Evolutionary conservation across 2,113 vertebrate species (phyloP), one percentile per base, ranked within the genome.

Genomic region (Ciconia boyciana): DNA sequence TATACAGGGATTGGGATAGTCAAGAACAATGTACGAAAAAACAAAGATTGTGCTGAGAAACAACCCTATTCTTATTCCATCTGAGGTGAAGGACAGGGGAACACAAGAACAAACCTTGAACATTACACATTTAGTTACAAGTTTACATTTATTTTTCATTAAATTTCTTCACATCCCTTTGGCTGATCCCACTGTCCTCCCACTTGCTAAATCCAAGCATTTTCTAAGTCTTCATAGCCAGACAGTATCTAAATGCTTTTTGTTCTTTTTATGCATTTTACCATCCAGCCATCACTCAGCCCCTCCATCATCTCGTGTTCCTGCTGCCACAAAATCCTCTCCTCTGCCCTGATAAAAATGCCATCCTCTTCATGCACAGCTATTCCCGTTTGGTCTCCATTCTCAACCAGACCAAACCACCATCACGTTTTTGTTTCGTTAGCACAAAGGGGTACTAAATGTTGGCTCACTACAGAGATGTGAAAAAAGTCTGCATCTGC

Each of bases 341-440:
- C 43, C 36, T 48, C 44, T 75, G 12, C 19, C 54, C 54, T 74
- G 36, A 69, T 39, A 36, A 71, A 78, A 82, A 81, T 31, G 15
- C 39, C 43, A 44, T 25, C 26, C 6, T 76, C 31, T 21, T 52
- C 60, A 14, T 7, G 5, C 22, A 28, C 16, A 72, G 5, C 13
- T 79, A 19, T 43, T 61, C 14, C 48, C 6, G 9, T 60, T 76
- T 52, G 70, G 25, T 44, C n/a, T 75, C 48, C 17, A 8, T 48
- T 85, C 44, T 61, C 36, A 49, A 60, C 9, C 39, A 85, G 36
- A 76, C 6, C 8, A 82, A 68, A 32, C 7, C 21, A 83, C 15
- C 7, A 18, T 14, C n/a, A 72, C 0, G 1, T 36, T 64, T 79
- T 51, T 0, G 1, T 44, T 74, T 51, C 3, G 0, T 46, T 26